Conservation (phyloP, 2,113 vertebrate species). For the Lontra canadensis region DNA sequence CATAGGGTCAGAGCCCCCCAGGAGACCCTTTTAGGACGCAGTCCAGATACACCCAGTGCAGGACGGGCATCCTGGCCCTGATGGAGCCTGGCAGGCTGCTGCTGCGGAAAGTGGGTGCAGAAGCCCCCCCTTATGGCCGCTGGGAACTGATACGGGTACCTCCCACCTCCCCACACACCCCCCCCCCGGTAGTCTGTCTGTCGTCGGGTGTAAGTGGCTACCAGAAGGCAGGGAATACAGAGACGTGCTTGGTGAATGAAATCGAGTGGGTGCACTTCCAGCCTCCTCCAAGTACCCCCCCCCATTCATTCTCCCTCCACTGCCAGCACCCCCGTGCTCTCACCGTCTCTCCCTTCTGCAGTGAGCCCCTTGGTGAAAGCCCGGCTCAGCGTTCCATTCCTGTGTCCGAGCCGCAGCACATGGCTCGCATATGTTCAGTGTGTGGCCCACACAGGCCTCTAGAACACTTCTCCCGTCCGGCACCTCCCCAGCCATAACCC, state of each 20-base stretch:
- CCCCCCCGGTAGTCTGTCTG: accelerated
- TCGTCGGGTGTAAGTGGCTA: background rate
- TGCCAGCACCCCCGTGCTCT: background rate
- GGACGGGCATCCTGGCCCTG: accelerated
- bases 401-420: background rate
- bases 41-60: background rate
- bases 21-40: background rate
- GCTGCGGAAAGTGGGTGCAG: background rate
- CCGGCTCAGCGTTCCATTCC: background rate
- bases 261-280: background rate
- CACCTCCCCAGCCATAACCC: background rate
- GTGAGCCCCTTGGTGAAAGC: background rate
- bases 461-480: background rate
- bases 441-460: background rate
- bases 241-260: background rate
- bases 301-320: accelerated
- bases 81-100: background rate
- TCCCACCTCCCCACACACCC: background rate
- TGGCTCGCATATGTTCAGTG: background rate
- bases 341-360: accelerated
- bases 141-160: accelerated
- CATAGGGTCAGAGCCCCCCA: background rate
- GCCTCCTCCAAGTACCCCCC: background rate
- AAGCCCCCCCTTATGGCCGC: too few species aligned
- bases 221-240: background rate